Conservation (phyloP, 2,888 invertebrate genomes). For the Atrina japonica region DNA sequence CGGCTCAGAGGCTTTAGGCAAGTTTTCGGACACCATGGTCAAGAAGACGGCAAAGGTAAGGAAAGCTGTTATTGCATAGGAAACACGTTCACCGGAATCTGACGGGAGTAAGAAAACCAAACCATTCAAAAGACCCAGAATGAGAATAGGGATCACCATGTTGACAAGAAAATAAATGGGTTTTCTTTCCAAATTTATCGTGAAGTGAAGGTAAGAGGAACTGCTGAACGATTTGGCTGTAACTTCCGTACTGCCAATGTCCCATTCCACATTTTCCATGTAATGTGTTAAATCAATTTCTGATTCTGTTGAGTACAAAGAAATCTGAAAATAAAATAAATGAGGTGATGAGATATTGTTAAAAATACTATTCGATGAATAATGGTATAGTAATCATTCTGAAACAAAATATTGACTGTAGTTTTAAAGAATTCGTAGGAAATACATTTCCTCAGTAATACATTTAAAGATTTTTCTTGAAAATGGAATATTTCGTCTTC, state of each 20-base stretch:
- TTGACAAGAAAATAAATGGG: constrained; percentile 52
- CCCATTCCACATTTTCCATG: constrained; percentile 55
- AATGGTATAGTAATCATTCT: too few relatives aligned
- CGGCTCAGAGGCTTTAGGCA: constrained; percentile 51
- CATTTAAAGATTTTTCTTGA: too few relatives aligned
- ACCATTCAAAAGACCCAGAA: constrained; percentile 51
- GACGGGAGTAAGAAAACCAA: constrained; percentile 52
- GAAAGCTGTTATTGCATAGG: constrained; percentile 54
- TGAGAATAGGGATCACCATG: constrained; percentile 54
- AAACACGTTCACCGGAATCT: constrained; percentile 53
- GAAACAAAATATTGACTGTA: too few relatives aligned
- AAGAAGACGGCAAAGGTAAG: constrained; percentile 57
- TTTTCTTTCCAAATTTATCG: constrained; percentile 40
- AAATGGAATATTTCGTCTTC: too few relatives aligned
- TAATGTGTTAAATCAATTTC: constrained; percentile 34
- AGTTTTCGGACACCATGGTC: constrained; percentile 53
- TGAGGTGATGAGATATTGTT: neutral
- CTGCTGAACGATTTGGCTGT: constrained; percentile 22
- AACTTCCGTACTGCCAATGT: constrained; percentile 19
- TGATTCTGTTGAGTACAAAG: constrained; percentile 15
- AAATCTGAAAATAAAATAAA: constrained; percentile 17
- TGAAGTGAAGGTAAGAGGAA: constrained; percentile 31
- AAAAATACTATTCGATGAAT: too few relatives aligned
- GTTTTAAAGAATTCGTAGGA: too few relatives aligned
- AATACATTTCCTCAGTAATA: too few relatives aligned